Evolutionary conservation across 1,140 invertebrate genomes (phyloP).

Genomic region (Heliconius himera): DNA sequence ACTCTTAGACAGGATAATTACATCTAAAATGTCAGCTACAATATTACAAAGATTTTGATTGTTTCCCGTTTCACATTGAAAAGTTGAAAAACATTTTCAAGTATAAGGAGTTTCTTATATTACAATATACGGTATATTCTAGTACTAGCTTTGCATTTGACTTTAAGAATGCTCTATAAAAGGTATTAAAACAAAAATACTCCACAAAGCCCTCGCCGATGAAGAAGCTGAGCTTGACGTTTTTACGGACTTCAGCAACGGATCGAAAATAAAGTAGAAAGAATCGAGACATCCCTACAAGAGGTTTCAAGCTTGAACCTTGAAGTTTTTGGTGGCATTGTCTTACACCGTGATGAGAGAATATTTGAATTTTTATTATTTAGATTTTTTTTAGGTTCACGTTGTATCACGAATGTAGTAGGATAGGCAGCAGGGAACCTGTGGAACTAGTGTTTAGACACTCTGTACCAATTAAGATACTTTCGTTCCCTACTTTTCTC

Average conservation of each 20-base stretch:
- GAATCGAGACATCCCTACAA: conserved; percentile 79
- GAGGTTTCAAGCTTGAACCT: conserved; percentile 74
- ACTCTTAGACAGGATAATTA: conserved; percentile 4
- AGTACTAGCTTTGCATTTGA: conserved; percentile 39
- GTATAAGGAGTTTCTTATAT: conserved; percentile 8
- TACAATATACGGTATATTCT: conserved; percentile 12
- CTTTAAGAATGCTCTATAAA: conserved; percentile 43
- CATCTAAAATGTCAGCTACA: not conserved
- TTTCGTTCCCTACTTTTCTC: not conserved
- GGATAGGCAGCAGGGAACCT: not conserved
- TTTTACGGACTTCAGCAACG: conserved; percentile 65
- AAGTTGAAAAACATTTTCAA: conserved; percentile 1
- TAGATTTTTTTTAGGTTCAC: not conserved
- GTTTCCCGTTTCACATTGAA: conserved; percentile 7
- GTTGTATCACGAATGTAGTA: not conserved
- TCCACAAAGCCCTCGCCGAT: conserved; percentile 56
- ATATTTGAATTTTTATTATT: not conserved
- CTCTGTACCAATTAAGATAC: not conserved
- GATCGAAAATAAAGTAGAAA: conserved; percentile 78
- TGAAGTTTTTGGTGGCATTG: conserved; percentile 54
- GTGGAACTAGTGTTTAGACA: not conserved
- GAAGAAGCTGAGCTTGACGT: conserved; percentile 67
- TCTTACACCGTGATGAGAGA: conserved; percentile 52
- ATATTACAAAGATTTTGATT: not conserved
- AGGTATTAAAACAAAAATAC: conserved; percentile 56